Conservation (phyloP, 2,888 invertebrate genomes). For the Piscicola geometra region DNA sequence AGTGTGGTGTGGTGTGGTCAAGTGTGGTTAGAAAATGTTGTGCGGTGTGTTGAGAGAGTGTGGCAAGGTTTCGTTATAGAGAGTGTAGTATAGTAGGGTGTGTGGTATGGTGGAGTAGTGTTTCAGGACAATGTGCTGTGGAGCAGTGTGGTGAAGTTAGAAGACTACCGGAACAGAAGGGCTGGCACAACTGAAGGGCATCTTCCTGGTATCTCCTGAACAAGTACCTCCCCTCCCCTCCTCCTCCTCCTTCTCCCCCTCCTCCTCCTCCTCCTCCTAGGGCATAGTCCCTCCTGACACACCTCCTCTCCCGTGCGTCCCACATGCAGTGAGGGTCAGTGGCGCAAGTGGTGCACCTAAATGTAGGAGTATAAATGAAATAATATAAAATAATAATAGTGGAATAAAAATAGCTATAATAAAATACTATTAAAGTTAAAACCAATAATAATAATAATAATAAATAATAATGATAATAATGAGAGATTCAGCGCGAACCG, state of each 20-base stretch:
- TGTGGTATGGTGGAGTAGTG: too few species aligned
- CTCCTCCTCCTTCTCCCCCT: conserved; percentile 19
- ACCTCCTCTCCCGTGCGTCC: background rate
- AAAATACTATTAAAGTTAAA: too few species aligned
- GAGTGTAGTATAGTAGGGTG: background rate
- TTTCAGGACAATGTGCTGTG: too few species aligned
- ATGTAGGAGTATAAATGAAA: too few species aligned
- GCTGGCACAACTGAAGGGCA: background rate
- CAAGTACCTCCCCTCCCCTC: background rate
- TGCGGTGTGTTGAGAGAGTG: background rate
- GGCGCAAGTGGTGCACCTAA: conserved; percentile 12
- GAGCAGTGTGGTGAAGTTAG: too few species aligned
- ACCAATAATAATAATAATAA: too few species aligned
- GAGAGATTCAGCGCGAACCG: too few species aligned
- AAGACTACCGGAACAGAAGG: background rate
- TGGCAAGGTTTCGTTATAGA: background rate
- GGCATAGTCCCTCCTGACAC: background rate
- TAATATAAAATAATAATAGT: too few species aligned
- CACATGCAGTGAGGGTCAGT: conserved; percentile 10
- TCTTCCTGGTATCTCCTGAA: background rate
- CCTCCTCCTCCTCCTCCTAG: background rate
- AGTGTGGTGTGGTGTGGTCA: background rate
- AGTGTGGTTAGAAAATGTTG: background rate
- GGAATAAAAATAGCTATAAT: too few species aligned
- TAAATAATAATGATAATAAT: too few species aligned